These are phyloP conservation scores for Andrena praecox DNA, from an alignment of 2,888 invertebrate species.

Conservation along the genomic window DNA sequence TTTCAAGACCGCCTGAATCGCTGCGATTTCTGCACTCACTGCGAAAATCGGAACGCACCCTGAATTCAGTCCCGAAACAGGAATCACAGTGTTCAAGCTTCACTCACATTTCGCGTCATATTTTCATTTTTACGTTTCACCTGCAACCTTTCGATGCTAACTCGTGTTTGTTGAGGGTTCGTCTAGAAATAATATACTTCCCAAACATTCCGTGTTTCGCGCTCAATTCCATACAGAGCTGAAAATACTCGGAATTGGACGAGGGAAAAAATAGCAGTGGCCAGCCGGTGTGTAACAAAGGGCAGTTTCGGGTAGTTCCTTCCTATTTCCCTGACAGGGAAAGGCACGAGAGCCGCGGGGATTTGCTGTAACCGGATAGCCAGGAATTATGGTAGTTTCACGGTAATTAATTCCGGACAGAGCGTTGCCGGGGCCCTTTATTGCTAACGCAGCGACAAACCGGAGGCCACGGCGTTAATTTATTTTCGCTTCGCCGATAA, in stretches of 20 bases:
- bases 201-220: not conserved
- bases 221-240: constrained; percentile 10
- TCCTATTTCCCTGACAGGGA: not conserved
- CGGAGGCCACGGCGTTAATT: constrained; percentile 31
- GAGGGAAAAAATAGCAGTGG: not conserved
- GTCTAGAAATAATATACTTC: too few relatives aligned
- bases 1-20: too few relatives aligned
- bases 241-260: constrained; percentile 6
- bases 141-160: not conserved
- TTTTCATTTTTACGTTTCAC: too few relatives aligned
- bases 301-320: not conserved
- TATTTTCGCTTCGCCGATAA: constrained; percentile 49
- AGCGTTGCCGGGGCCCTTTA: constrained; percentile 26
- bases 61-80: too few relatives aligned
- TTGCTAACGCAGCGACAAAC: constrained; percentile 12
- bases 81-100: too few relatives aligned
- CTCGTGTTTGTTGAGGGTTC: not conserved
- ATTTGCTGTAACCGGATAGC: constrained; percentile 1
- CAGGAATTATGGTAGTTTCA: constrained; percentile 45
- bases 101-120: too few relatives aligned
- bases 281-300: not conserved
- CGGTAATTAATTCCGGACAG: constrained; percentile 42
- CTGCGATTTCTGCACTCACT: too few relatives aligned
- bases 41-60: too few relatives aligned
- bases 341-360: not conserved